Base-by-base conservation (phyloP, 2,888 invertebrate genomes). In the Stegophylla sp. region DNA sequence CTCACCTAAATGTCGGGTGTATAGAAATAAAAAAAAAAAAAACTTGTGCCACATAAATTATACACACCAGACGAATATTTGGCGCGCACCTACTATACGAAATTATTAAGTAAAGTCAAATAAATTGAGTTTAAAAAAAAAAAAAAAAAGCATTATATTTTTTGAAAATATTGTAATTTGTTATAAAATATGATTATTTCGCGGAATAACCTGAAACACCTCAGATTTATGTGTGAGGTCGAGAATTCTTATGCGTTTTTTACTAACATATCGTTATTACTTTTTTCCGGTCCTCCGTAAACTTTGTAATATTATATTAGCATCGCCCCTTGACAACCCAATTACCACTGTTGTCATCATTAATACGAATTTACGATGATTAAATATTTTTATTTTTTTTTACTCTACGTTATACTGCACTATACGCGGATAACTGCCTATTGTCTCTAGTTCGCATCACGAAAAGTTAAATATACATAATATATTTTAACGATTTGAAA, bases 1-100 rank as follows among this genome's bases (percentile, higher is more conserved):
- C 64, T 76, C 75, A 76, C 64, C 75, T 76, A 66, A 76, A 66
- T 66, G 75, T 41, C 41, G 64, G 66, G 53, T 53, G 26, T 63
- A 15, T 1, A 13, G 15, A 63, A 74, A 73, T 12, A 51, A 15
- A n/a, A 74, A 73, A 53, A 41, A 64, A 64, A 63, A 17, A 53
- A 75, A 64, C 64, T 75, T 26, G 23, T 53, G 41, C 64, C n/a
- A 53, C 53, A 76, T 66, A 66, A 76, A 76, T 76, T 76, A 66
- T 66, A 43, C 15, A 66, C 53, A 26, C 64, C 41, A 26, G 26
- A 66, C 7, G 26, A 66, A 66, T 66, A 64, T 66, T 76, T 64
- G 34, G 51, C 23, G 41, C 12, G 41, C 53, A 71, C 5, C 10
- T 69, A 71, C 5, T 17, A 41, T 51, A 45, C 17, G 23, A 23